Percentiles rank a stretch among this genome's conserved stretches.
These are phyloP conservation scores for Dinomys branickii DNA, from an alignment of 2,113 vertebrate species.

Conservation along the genomic window DNA sequence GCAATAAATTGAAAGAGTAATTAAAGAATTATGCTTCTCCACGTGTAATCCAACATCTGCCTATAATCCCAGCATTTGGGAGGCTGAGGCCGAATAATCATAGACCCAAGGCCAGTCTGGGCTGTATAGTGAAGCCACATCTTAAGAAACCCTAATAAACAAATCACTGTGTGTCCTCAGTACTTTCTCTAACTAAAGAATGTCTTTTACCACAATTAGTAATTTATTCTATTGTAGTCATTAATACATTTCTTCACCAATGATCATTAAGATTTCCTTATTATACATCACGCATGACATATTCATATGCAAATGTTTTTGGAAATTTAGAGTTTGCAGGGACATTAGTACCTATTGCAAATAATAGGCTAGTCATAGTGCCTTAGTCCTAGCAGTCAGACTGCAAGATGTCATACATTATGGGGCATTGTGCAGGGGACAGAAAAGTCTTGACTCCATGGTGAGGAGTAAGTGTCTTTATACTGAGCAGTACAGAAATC, in stretches of 20 bases:
- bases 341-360: not conserved
- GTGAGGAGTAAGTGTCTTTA: not conserved
- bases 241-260: not conserved
- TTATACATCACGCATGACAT: not conserved
- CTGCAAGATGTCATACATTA: not conserved
- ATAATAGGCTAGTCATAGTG: not conserved
- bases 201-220: too few relatives aligned
- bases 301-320: not conserved
- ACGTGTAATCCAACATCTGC: too few relatives aligned
- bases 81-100: too few relatives aligned
- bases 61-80: too few relatives aligned
- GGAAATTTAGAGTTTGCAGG: not conserved
- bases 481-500: not conserved
- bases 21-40: too few relatives aligned
- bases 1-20: too few relatives aligned
- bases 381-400: not conserved
- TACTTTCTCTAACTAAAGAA: too few relatives aligned
- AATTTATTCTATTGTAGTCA: not conserved
- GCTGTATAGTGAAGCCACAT: too few relatives aligned
- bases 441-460: not conserved
- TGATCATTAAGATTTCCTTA: not conserved
- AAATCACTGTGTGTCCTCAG: too few relatives aligned
- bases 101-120: too few relatives aligned
- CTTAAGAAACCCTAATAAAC: too few relatives aligned
- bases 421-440: not conserved